Conservation (phyloP, 2,888 invertebrate species). For the Pseudanteris insignis region DNA sequence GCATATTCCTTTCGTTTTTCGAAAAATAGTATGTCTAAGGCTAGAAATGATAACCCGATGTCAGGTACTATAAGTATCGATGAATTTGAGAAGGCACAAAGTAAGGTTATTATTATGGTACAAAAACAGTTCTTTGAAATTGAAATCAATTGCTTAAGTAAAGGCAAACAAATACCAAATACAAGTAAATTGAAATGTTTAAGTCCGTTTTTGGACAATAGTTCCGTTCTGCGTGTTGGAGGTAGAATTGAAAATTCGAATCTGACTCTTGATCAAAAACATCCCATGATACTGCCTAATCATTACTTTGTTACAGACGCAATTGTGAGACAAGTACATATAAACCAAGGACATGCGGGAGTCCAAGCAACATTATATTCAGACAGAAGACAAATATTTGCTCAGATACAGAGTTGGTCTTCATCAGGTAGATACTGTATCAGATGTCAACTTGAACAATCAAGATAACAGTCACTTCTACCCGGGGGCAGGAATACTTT, state of each 20-base stretch:
- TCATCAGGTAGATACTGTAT: no score
- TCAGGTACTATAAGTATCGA: neutral
- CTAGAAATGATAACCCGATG: neutral
- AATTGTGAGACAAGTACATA: neutral
- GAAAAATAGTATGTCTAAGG: neutral
- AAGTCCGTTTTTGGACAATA: conserved; percentile 4
- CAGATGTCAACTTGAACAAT: no score
- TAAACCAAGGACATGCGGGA: conserved; percentile 21
- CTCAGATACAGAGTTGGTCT: no score
- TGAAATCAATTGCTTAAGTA: no score
- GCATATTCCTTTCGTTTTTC: neutral
- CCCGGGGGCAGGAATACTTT: no score
- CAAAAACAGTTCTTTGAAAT: neutral
- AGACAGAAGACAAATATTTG: conserved; percentile 19
- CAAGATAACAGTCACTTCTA: no score
- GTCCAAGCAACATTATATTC: conserved; percentile 29
- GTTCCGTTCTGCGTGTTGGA: conserved; percentile 3
- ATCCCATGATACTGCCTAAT: neutral
- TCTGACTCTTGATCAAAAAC: neutral
- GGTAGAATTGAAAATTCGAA: conserved; percentile 2
- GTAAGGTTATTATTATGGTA: no score
- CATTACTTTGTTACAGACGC: neutral
- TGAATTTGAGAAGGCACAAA: no score
- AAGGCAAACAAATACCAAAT: no score
- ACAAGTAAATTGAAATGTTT: neutral